Base-by-base conservation (phyloP, 1,140 invertebrate species). In the Sitophilus oryzae region DNA sequence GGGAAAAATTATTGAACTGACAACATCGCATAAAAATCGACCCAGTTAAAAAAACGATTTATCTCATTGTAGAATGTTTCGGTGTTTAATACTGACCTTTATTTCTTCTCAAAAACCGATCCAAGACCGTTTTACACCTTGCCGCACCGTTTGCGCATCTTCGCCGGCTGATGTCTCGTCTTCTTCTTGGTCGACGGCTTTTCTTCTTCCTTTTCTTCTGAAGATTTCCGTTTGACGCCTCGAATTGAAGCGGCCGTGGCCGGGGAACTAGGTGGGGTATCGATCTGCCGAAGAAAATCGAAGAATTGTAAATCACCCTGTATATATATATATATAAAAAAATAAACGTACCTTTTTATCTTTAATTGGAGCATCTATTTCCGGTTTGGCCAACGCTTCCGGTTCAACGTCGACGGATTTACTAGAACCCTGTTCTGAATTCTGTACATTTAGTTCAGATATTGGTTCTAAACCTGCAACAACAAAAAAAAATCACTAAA, bases 141-240 rank as follows among this genome's bases (percentile, higher is more conserved):
- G 19, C 8, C 35, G 34, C 45, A 43, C 25, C 46, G 45, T n/a
- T 30, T 46, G 19, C 52, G 52, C 23, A 41, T 14, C 20, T 55
- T 55, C 11, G 34, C 16, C 9, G 40, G 34, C 11, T 30, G 25
- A n/a, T 43, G 44, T 19, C 45, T 47, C 11, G 52, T 47, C 30
- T 47, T 47, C 21, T 38, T 45, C 23, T 55, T 55, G 16, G 15
- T 19, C 15, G 19, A 8, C 43, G n/a, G 18, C 10, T 37, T n/a
- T 0, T 21, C 14, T 3, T 53, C 51, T 14, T 53, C 51, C 8
- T 48, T 43, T 3, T 43, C 30, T n/a, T 55, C 52, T 3, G 52
- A 55, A 5, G 35, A 55, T 48, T 55, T 55, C 11, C 52, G 34
- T 48, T 55, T 55, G 36, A 10, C 9, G 22, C 45, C 25, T 3